These are phyloP conservation scores for Arizona elegans DNA, from an alignment of 2,113 vertebrate genomes.

Conservation along the genomic window DNA sequence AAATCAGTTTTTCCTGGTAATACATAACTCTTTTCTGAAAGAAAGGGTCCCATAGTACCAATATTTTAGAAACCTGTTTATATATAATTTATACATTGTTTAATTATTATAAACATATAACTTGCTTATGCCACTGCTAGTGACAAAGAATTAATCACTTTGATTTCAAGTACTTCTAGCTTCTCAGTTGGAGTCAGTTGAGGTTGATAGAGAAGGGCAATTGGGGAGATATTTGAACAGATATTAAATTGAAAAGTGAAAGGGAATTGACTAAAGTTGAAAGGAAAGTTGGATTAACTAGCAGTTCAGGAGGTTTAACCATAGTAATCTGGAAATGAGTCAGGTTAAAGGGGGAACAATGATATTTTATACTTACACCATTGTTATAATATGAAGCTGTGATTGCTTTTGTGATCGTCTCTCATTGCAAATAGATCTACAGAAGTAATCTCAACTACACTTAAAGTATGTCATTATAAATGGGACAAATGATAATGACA, in stretches of 20 bases:
- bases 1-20: background rate
- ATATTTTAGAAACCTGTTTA: background rate
- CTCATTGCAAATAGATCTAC: background rate
- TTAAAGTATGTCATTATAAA: background rate
- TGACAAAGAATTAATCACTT: background rate
- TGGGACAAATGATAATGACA: background rate
- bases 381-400: background rate
- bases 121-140: background rate
- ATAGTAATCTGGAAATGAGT: background rate
- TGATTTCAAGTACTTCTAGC: background rate
- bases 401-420: background rate
- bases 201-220: background rate
- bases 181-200: background rate
- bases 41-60: background rate
- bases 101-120: background rate
- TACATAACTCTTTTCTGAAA: background rate
- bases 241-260: background rate
- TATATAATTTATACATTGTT: background rate
- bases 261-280: background rate
- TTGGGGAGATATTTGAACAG: background rate
- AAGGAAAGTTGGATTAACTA: background rate
- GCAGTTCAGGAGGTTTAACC: background rate
- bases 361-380: background rate
- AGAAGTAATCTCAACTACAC: background rate
- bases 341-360: background rate